phyloP scores from a whole-genome alignment of 2,888 invertebrate genomes.

The Drosophila macrothrix region DNA sequence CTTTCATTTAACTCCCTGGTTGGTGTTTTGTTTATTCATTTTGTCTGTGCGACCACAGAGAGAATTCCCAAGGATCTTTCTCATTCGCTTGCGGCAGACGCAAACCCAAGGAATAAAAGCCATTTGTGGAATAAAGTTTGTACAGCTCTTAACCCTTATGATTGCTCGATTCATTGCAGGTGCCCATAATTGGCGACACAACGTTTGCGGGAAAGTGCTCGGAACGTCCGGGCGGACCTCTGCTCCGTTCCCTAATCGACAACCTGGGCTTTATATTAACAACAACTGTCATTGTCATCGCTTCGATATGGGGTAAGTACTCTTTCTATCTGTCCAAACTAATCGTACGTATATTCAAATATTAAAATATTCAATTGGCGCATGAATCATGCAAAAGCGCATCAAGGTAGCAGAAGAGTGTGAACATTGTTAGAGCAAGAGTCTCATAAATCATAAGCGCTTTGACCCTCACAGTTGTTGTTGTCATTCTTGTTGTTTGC shows the following conservation, averaged over 20 bases:
- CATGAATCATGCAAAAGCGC: constrained; percentile 49
- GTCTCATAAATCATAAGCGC: constrained; percentile 63
- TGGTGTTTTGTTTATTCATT: constrained; percentile 33
- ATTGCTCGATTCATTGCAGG: constrained; percentile 67
- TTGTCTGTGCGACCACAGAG: constrained; percentile 24
- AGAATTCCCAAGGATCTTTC: constrained; percentile 14
- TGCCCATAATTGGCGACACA: constrained; percentile 78
- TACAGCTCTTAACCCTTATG: constrained; percentile 11
- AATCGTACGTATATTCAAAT: constrained; percentile 9
- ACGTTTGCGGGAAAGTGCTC: constrained; percentile 77
- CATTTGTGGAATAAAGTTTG: constrained; percentile 22
- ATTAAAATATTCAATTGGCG: constrained; percentile 44
- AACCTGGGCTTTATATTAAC: constrained; percentile 82
- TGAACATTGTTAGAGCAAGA: constrained; percentile 32
- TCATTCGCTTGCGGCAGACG: constrained; percentile 9
- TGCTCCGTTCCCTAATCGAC: constrained; percentile 77
- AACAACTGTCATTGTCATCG: constrained; percentile 72
- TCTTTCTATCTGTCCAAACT: neutral
- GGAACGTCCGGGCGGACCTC: constrained; percentile 65
- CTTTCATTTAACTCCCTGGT: neutral
- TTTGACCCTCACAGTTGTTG: constrained; percentile 20
- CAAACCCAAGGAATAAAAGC: constrained; percentile 18
- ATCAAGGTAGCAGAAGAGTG: constrained; percentile 7
- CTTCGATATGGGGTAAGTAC: constrained; percentile 80
- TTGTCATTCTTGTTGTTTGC: constrained; percentile 42